A percentile compares a stretch with the other conserved stretches of the same genome.
Conservation (phyloP, 2,888 invertebrate species). For the Syritta pipiens region DNA sequence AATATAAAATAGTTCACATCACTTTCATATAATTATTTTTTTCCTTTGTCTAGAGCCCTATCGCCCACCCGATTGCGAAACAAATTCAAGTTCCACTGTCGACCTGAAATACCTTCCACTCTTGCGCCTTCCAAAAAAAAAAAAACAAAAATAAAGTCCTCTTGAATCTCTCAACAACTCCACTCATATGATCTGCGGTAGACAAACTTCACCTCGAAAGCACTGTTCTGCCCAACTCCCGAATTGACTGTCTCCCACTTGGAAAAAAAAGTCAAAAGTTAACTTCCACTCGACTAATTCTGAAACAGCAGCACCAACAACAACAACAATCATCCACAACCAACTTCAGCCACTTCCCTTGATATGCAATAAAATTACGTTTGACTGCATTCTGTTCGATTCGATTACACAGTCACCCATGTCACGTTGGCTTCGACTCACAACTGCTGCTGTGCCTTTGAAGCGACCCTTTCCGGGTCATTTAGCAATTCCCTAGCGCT, state of each 20-base stretch:
- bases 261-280: slow-evolving; percentile 50
- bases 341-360: slow-evolving; percentile 38
- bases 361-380: slow-evolving; percentile 69
- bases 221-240: slow-evolving; percentile 11
- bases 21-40: too few species aligned
- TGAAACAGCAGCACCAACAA: slow-evolving; percentile 32
- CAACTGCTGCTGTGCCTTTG: slow-evolving; percentile 37
- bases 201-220: slow-evolving; percentile 3
- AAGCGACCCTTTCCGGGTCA: slow-evolving; percentile 66
- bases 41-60: too few species aligned
- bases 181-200: background rate
- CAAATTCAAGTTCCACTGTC: too few species aligned
- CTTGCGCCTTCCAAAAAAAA: too few species aligned
- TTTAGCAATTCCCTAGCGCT: slow-evolving; percentile 62
- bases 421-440: slow-evolving; percentile 51
- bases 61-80: too few species aligned
- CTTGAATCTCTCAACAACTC: too few species aligned
- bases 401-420: slow-evolving; percentile 69
- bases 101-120: too few species aligned
- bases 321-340: slow-evolving; percentile 20
- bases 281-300: slow-evolving; percentile 53
- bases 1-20: too few species aligned
- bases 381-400: slow-evolving; percentile 69
- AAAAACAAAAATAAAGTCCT: too few species aligned
- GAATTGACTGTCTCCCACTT: slow-evolving; percentile 39